These are phyloP conservation scores for Phalacrocorax aristotelis DNA, from an alignment of 2,113 vertebrate species.

Conservation along the genomic window DNA sequence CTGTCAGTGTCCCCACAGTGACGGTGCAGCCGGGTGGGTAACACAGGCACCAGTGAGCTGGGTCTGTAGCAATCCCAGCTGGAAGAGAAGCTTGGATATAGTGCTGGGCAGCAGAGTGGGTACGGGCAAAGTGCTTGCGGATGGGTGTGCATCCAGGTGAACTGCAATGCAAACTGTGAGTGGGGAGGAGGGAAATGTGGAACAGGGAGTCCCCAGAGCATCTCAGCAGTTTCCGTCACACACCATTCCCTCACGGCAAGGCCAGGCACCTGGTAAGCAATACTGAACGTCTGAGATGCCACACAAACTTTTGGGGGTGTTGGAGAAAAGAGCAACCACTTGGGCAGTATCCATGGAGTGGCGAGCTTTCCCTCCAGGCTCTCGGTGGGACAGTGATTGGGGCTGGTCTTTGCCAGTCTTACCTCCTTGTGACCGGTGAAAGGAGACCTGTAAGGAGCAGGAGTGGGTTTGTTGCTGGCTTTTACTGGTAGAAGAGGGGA, in stretches of 20 bases:
- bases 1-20: neutral
- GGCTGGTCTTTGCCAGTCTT: neutral
- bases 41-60: neutral
- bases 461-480: neutral
- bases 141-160: neutral
- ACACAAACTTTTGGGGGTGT: neutral
- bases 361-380: neutral
- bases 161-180: accelerated
- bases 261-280: too few relatives aligned
- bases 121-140: neutral
- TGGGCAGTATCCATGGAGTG: neutral
- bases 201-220: neutral
- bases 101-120: neutral
- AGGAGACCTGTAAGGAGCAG: neutral
- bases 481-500: neutral
- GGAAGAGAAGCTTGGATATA: neutral
- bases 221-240: neutral
- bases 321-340: neutral
- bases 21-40: neutral
- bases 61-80: neutral
- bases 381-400: neutral
- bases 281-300: neutral
- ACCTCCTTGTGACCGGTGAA: neutral
- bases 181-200: neutral
- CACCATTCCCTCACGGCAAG: neutral